Conservation (phyloP, 2,888 invertebrate species). For the Lithophane semibrunnea region DNA sequence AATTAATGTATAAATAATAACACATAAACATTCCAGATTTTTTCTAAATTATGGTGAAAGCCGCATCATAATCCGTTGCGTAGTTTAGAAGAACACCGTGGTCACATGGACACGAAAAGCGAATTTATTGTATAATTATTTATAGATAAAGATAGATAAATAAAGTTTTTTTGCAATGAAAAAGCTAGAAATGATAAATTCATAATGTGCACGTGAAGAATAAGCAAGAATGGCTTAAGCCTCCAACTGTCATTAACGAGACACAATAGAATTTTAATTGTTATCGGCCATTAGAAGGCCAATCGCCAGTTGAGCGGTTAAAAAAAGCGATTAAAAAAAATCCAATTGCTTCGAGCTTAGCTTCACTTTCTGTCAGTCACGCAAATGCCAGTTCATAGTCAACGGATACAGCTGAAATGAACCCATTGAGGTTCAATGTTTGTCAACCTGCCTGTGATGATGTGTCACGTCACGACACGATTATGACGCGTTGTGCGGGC, state of each 20-base stretch:
- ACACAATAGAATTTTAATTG: too few relatives aligned
- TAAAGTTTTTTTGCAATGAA: not conserved
- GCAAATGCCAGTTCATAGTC: constrained; percentile 40
- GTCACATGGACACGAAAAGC: not conserved
- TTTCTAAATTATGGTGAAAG: not conserved
- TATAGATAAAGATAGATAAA: not conserved
- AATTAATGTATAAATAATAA: too few relatives aligned
- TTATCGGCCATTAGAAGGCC: too few relatives aligned
- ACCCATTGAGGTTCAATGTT: constrained; percentile 33
- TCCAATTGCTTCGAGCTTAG: not conserved
- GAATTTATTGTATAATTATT: not conserved
- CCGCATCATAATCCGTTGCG: not conserved
- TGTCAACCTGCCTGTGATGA: constrained; percentile 35
- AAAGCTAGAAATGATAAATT: not conserved
- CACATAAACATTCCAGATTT: not conserved
- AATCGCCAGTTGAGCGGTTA: too few relatives aligned
- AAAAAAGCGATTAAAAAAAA: constrained; percentile 6
- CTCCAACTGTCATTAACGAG: too few relatives aligned
- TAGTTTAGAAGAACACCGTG: not conserved
- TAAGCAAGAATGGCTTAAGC: not conserved
- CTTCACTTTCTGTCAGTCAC: constrained; percentile 18
- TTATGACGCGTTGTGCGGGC: constrained; percentile 6
- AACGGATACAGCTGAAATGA: constrained; percentile 13
- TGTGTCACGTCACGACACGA: constrained; percentile 9
- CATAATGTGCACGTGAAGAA: not conserved